These are phyloP conservation scores for Eira barbara DNA, from an alignment of 2,113 vertebrate genomes.

Conservation along the genomic window DNA sequence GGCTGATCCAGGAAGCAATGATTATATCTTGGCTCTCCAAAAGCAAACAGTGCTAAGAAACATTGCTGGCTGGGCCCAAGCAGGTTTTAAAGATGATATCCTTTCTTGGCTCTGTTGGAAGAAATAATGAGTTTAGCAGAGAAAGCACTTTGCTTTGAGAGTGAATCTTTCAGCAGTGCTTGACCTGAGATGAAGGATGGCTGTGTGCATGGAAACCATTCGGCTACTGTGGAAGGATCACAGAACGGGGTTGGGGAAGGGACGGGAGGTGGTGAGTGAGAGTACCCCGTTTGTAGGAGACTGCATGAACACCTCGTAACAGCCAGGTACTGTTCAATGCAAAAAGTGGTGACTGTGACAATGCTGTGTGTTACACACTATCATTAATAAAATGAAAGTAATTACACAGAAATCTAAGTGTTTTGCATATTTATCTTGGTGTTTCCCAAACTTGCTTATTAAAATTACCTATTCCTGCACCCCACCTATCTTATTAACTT, in stretches of 20 bases:
- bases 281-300: not conserved
- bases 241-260: rapidly evolving
- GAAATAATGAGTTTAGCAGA: slow-evolving; percentile 69
- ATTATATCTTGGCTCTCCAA: slow-evolving; percentile 28
- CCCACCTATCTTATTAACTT: not conserved
- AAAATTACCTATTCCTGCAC: not conserved
- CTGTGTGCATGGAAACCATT: not conserved
- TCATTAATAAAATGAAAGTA: not conserved
- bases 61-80: slow-evolving; percentile 1
- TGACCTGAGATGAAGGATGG: slow-evolving; percentile 50
- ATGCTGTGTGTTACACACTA: not conserved
- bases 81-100: slow-evolving; percentile 35
- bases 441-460: not conserved
- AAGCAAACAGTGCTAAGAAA: slow-evolving; percentile 58
- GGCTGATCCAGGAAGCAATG: slow-evolving; percentile 18
- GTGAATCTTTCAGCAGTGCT: slow-evolving; percentile 53
- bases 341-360: not conserved
- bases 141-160: slow-evolving; percentile 68
- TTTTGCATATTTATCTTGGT: not conserved
- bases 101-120: slow-evolving; percentile 41
- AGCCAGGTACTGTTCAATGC: not conserved
- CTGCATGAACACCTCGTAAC: not conserved
- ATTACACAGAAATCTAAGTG: not conserved
- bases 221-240: not conserved
- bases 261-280: not conserved